phyloP scores from a whole-genome alignment of 2,888 invertebrate species.

The Pterobdella sp. region DNA sequence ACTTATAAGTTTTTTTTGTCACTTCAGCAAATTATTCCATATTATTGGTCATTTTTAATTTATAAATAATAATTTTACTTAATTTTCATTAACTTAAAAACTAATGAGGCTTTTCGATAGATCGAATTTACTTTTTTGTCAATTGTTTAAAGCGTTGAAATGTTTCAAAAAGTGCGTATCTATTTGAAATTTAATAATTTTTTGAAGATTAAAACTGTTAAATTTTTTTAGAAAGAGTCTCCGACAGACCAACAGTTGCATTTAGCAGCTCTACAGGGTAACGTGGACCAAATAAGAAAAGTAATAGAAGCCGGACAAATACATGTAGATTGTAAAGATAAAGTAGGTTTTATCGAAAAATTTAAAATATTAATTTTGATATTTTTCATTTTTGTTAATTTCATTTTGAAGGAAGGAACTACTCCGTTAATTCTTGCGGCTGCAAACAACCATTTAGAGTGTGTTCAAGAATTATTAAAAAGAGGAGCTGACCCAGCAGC shows the following conservation, averaged over 20 bases:
- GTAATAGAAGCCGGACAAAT: conserved; percentile 85
- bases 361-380: neutral
- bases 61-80: no score
- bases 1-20: no score
- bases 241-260: conserved; percentile 85
- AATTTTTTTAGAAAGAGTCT: conserved; percentile 59
- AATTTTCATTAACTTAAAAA: no score
- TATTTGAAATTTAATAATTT: no score
- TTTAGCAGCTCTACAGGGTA: conserved; percentile 77
- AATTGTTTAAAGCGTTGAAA: no score
- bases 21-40: no score
- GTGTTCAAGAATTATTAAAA: conserved; percentile 74
- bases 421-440: conserved; percentile 84
- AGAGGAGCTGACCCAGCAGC: conserved; percentile 84
- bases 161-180: no score
- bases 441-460: conserved; percentile 79
- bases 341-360: conserved; percentile 58
- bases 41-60: no score
- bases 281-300: conserved; percentile 66
- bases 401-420: conserved; percentile 73
- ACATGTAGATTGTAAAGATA: conserved; percentile 85
- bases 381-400: neutral
- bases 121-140: no score
- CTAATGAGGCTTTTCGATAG: no score
- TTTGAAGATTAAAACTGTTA: conserved; percentile 11